Evolutionary conservation across 2,113 vertebrate genomes (phyloP).

Genomic region (Danionella cerebrum): DNA sequence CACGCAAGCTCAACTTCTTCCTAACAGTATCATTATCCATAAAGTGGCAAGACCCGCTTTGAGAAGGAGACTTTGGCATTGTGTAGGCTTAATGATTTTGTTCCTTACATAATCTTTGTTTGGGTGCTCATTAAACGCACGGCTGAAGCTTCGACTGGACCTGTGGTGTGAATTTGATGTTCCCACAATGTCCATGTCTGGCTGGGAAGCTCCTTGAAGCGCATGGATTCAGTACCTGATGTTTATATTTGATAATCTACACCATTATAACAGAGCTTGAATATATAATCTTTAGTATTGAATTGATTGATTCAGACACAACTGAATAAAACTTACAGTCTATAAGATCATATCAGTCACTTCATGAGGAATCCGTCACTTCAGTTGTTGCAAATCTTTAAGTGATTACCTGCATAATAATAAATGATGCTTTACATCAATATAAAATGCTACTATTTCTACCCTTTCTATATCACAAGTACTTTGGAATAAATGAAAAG

Average conservation of each 20-base stretch:
- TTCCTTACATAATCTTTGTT: constrained; percentile 31
- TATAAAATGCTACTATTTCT: no score
- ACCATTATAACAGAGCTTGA: constrained; percentile 13
- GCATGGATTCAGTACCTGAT: constrained; percentile 19
- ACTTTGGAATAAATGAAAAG: no score
- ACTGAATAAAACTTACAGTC: neutral
- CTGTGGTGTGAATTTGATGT: neutral
- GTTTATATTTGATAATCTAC: constrained; percentile 4
- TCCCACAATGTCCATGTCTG: constrained; percentile 8
- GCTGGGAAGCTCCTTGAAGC: constrained; percentile 16
- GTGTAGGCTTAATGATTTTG: constrained; percentile 30
- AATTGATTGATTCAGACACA: neutral
- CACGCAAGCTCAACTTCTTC: neutral
- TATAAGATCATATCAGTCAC: neutral
- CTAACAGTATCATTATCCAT: constrained; percentile 12
- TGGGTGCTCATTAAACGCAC: constrained; percentile 26
- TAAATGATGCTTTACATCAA: no score
- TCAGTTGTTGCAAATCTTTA: no score
- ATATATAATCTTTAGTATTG: neutral
- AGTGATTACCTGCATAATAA: no score
- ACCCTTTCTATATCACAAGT: no score
- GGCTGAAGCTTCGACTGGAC: constrained; percentile 8
- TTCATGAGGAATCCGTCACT: no score
- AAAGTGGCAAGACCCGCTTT: constrained; percentile 2
- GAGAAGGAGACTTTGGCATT: constrained; percentile 1